Evolutionary conservation across 1,140 invertebrate genomes (phyloP), one percentile per base, ranked within the genome.

Genomic region (Chelonus insularis): DNA sequence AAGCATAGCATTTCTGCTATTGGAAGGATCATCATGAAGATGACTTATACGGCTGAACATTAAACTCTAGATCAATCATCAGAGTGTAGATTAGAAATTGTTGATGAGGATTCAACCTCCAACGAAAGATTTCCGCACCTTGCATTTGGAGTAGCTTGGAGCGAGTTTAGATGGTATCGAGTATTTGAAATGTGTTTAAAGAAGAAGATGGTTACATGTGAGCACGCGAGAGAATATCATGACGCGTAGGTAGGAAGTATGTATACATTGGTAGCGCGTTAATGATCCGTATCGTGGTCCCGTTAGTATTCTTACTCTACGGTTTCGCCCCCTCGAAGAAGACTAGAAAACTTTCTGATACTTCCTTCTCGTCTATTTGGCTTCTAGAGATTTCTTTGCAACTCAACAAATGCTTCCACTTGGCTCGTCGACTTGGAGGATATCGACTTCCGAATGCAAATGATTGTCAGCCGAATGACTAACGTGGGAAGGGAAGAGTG

Each of bases 201-300:
- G 41, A 43, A 43, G 12, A 14, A 5, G 32, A 39, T n/a, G 36
- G 36, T n/a, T 29, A 29, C 25, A 29, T 7, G 11, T 48, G 57
- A 59, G 45, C 57, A 50, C 39, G 48, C 57, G 39, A 47, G 45
- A 59, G 34, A 36, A 23, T 43, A 34, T 36, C 57, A 45, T 51
- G 34, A 51, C 37, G 41, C 45, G 25, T 51, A 51, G 48, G 47
- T 50, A 39, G 34, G 14, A 12, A 4, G 37, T n/a, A 9, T 1
- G 36, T 56, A n/a, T 16, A 41, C 18, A 8, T 52, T 52, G 21
- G 25, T 52, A 36, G 64, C 68, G 60, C 68, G 68, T 71, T 76
- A 76, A 76, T 75, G 74, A 77, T 77, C 72, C 68, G 68, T 76
- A 77, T 77, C 75, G 65, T 63, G 68, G 65, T 77, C 72, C 75